phyloP scores from a whole-genome alignment of 2,113 vertebrate species.

The Apus apus region DNA sequence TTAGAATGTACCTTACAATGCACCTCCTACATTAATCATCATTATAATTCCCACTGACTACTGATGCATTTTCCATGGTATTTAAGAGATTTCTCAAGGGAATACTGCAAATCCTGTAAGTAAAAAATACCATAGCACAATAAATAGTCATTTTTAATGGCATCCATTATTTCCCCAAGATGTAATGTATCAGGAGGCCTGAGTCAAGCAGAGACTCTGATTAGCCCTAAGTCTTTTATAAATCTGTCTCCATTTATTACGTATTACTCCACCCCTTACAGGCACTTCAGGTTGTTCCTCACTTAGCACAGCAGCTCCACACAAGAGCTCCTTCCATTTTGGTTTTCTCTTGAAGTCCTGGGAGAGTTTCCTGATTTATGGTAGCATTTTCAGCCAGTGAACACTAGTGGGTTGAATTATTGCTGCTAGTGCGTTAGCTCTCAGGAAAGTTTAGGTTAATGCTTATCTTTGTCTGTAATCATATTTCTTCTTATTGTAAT shows the following conservation, averaged over 20 bases:
- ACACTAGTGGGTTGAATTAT: background rate
- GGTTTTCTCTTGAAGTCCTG: background rate
- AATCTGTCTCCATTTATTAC: constrained; percentile 1
- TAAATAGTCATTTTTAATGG: constrained; percentile 36
- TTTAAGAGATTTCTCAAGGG: constrained; percentile 24
- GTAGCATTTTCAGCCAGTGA: background rate
- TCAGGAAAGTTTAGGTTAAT: constrained; percentile 14
- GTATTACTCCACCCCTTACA: background rate
- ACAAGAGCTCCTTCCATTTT: background rate
- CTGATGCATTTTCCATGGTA: background rate
- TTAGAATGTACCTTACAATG: background rate
- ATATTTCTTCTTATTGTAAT: constrained; percentile 17
- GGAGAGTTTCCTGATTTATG: constrained; percentile 26
- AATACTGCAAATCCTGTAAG: background rate
- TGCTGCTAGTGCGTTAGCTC: background rate
- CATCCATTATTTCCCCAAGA: constrained; percentile 2
- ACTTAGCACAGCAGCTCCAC: background rate
- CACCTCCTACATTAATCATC: background rate
- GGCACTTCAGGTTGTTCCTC: background rate
- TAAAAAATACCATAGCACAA: constrained; percentile 12
- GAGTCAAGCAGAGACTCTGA: background rate
- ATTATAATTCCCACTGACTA: constrained; percentile 3
- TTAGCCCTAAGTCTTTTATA: constrained; percentile 1
- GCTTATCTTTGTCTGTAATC: background rate
- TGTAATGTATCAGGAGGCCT: background rate